Conservation (phyloP, 2,888 invertebrate species). For the Cactoblastis cactorum region DNA sequence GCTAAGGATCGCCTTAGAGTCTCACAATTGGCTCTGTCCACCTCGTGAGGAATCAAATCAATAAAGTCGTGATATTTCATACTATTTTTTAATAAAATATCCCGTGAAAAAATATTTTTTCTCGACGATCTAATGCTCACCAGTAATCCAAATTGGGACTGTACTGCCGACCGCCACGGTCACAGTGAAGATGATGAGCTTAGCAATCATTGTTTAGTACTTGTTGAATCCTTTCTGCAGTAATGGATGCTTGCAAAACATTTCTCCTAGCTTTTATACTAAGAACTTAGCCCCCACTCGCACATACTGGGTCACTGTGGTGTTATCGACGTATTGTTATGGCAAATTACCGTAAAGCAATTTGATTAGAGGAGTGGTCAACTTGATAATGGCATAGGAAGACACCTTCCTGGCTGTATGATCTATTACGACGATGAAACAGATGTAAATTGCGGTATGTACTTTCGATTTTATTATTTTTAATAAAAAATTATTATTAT, state of each 20-base stretch:
- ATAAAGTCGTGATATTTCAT: too few species aligned
- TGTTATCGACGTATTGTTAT: slow-evolving; percentile 56
- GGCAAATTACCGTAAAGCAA: slow-evolving; percentile 58
- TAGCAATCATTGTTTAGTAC: slow-evolving; percentile 46
- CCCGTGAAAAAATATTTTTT: too few species aligned
- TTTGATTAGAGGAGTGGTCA: slow-evolving; percentile 41
- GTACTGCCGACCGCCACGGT: slow-evolving; percentile 45
- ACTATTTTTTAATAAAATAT: too few species aligned
- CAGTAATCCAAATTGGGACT: slow-evolving; percentile 47
- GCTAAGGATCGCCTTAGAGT: too few species aligned
- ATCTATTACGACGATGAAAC: too few species aligned
- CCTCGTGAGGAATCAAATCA: too few species aligned
- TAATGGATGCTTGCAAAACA: slow-evolving; percentile 59
- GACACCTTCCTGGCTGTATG: too few species aligned
- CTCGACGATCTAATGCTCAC: too few species aligned
- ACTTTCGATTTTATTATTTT: too few species aligned
- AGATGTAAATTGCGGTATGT: too few species aligned
- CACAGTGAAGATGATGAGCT: slow-evolving; percentile 46
- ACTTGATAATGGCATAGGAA: background rate
- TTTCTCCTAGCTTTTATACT: slow-evolving; percentile 64
- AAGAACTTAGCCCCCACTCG: slow-evolving; percentile 56
- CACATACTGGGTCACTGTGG: slow-evolving; percentile 50
- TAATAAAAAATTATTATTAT: too few species aligned
- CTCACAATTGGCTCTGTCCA: too few species aligned
- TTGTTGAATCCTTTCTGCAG: slow-evolving; percentile 43